Conservation (phyloP, 2,888 invertebrate species). For the Agriopis marginaria region DNA sequence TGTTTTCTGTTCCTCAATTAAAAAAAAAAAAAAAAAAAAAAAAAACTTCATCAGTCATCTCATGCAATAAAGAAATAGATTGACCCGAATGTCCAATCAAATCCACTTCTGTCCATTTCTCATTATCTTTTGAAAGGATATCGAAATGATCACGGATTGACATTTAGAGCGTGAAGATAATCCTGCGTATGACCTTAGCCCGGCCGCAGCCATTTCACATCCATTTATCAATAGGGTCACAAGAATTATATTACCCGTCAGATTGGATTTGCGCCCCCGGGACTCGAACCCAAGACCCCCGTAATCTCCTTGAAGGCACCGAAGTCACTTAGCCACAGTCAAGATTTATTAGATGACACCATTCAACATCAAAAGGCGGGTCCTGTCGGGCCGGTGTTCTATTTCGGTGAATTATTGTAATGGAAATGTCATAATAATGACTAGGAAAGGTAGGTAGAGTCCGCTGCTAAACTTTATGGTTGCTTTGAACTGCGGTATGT, state of each 20-base stretch:
- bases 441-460: slow-evolving; percentile 3
- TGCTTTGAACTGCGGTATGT: neutral
- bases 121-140: neutral
- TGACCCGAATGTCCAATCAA: too few species aligned
- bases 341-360: slow-evolving; percentile 33
- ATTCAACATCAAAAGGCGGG: slow-evolving; percentile 28
- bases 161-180: slow-evolving; percentile 20
- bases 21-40: too few species aligned
- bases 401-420: slow-evolving; percentile 20
- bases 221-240: slow-evolving; percentile 37
- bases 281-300: slow-evolving; percentile 38
- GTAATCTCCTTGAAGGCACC: slow-evolving; percentile 36
- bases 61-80: neutral
- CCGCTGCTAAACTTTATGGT: neutral
- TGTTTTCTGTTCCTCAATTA: too few species aligned
- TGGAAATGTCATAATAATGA: slow-evolving; percentile 21
- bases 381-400: slow-evolving; percentile 8
- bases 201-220: slow-evolving; percentile 21
- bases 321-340: slow-evolving; percentile 32
- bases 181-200: slow-evolving; percentile 12
- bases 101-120: neutral
- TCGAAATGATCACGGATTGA: slow-evolving; percentile 3
- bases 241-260: slow-evolving; percentile 38
- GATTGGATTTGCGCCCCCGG: slow-evolving; percentile 37
- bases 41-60: too few species aligned